Evolutionary conservation across 2,888 invertebrate genomes (phyloP), one percentile per base, ranked within the genome.

Genomic region (Pheosia gnoma): DNA sequence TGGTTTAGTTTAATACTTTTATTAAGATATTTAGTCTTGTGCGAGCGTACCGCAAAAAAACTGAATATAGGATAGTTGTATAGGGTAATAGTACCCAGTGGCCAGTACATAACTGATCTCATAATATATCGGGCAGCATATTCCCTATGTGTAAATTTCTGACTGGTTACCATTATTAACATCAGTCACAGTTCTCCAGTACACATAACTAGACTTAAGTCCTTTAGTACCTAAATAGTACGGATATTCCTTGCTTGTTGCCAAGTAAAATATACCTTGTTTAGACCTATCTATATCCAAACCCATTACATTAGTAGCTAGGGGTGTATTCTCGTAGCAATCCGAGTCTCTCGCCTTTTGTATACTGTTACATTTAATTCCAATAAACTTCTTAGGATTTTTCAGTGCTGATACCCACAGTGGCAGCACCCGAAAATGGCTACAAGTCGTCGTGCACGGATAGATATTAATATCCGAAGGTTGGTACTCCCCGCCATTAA

Each of bases 401-500:
- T 80, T 87, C 55, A 92, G 61, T 0, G 90, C 87, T 0, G 89
- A 77, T 0, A 88, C 52, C 93, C 93, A 93, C 36, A 91, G 65
- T 0, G 81, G 53, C 0, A 93, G 67, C 0, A 91, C 87, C 41
- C 88, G 75, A 11, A 93, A 92, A 73, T 93, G 93, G 65, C 93
- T 93, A 65, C 93, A 93, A 1, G 88, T 89, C 0, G 84, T 76
- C 0, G 89, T 84, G 60, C 93, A 93, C 2, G 89, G 88, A 47
- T 86, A 89, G 2, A 87, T 63, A 5, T 70, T 79, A 0, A 91
- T 70, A 47, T 92, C 90, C 0, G 90, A 84, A 0, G 93, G 92
- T 67, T 93, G 93, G 70, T 80, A 93, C 64, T 93, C 93, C 0
- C 93, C 93, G 0, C 93, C 93, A 53, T 93, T 93, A 1, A 93